These are phyloP conservation scores for Thripadectes ignobilis DNA, from an alignment of 2,797 vertebrate genomes.

Conservation along the genomic window DNA sequence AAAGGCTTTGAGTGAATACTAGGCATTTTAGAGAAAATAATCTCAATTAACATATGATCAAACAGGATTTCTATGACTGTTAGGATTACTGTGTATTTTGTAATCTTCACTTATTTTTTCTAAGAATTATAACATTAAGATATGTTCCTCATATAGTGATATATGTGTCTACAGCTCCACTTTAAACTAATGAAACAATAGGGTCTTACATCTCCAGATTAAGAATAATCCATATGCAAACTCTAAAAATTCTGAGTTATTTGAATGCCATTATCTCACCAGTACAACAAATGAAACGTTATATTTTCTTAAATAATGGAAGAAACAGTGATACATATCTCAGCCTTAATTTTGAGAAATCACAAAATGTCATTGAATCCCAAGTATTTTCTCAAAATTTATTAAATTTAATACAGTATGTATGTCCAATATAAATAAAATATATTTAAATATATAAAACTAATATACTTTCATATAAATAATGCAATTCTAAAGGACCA, in stretches of 20 bases:
- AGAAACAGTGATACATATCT: not conserved
- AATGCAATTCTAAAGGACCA: not conserved
- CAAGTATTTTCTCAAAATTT: slow-evolving; percentile 12
- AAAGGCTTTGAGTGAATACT: not conserved
- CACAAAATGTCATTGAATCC: not conserved
- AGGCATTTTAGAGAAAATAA: not conserved
- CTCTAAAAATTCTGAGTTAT: slow-evolving; percentile 8
- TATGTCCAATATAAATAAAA: not conserved
- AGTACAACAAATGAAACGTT: not conserved
- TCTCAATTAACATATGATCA: not conserved
- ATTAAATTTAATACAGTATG: not conserved
- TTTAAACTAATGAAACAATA: not conserved
- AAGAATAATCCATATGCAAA: slow-evolving; percentile 15
- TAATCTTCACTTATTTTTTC: not conserved
- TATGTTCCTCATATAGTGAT: not conserved
- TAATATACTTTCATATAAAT: not conserved
- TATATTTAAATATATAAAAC: not conserved
- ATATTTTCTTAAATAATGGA: slow-evolving; percentile 32
- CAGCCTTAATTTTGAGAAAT: slow-evolving; percentile 5
- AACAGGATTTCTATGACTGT: not conserved
- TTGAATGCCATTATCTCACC: not conserved
- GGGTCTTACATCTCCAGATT: not conserved
- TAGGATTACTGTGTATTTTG: not conserved
- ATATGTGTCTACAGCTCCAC: not conserved
- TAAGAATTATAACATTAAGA: not conserved